phyloP scores from a whole-genome alignment of 23 tunicate species.

The Ciona savignyi region DNA sequence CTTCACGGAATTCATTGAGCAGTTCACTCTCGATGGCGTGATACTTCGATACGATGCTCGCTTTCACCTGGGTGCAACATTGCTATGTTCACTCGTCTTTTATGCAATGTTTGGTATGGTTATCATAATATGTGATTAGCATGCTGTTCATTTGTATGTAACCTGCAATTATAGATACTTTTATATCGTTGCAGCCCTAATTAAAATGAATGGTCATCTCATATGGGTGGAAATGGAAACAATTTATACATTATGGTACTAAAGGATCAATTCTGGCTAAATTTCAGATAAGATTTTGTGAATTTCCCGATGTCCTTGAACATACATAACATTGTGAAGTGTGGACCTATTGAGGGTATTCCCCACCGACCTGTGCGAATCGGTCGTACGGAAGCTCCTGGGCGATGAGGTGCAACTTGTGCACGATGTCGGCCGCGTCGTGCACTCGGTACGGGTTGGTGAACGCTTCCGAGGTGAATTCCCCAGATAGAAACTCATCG shows the following conservation, averaged over 20 bases:
- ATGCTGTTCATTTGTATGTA: no score
- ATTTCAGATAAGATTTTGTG: no score
- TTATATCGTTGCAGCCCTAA: no score
- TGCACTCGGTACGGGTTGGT: conserved; percentile 57
- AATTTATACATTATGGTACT: no score
- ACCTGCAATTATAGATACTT: no score
- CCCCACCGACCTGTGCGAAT: conserved; percentile 39
- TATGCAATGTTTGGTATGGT: no score
- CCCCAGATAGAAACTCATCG: conserved; percentile 77
- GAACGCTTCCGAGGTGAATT: conserved; percentile 61
- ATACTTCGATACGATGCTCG: conserved; percentile 39
- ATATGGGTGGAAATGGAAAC: neutral
- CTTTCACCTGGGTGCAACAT: conserved; percentile 30
- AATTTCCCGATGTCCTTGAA: no score
- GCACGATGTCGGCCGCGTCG: conserved; percentile 98
- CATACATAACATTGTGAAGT: neutral
- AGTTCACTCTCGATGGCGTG: conserved; percentile 67
- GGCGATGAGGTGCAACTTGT: conserved; percentile 96
- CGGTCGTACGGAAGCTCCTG: conserved; percentile 88
- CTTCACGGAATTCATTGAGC: conserved; percentile 72
- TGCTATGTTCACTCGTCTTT: neutral
- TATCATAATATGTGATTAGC: no score
- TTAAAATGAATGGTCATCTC: neutral
- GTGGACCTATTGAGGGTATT: neutral
- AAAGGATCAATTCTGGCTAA: no score